Base-by-base conservation (phyloP, 2,888 invertebrate genomes). In the Pediacus dermestoides region DNA sequence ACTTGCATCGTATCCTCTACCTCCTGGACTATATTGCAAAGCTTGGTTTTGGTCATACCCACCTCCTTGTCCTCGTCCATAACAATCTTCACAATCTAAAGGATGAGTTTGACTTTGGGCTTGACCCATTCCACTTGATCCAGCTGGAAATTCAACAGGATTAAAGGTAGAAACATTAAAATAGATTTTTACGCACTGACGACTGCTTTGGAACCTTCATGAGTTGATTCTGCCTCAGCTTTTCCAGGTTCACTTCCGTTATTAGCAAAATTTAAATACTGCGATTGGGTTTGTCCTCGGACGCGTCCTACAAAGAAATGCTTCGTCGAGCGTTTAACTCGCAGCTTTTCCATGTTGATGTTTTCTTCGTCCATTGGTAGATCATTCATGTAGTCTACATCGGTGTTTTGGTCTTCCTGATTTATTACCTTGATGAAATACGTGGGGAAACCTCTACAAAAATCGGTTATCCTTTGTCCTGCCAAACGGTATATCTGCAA, bases 51-150 rank as follows among this genome's bases (percentile, higher is more conserved):
- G 65, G 34, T 45, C 44, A 8, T 27, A 12, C 9, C 9, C 28
- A n/a, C n/a, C n/a, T n/a, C n/a, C 37, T 10, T 36, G 32, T 16
- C 46, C 50, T 23, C 18, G 25, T 2, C 53, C 54, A 25, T 71
- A 68, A 62, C 85, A 85, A 30, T 78, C 83, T n/a, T 80, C 81
- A 52, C 85, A 86, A 42, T 75, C 76, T 31, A 80, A 77, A 33
- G 81, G 78, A 41, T 80, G 76, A 31, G 86, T 85, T 68, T 89
- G 89, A 68, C 88, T 88, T 69, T 89, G 89, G 1, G 89, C 89
- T 72, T 88, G 88, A 0, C 89, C 89, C 85, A 89, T 88, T 37
- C 89, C 89, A 60, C 81, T 82, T 46, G 74, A 79, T 28, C 88
- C 88, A 72, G 78, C 88, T 89, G 53, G 51, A 71, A 70, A 46